phyloP scores from a whole-genome alignment of 2,113 vertebrate genomes.

The Antennarius striatus region DNA sequence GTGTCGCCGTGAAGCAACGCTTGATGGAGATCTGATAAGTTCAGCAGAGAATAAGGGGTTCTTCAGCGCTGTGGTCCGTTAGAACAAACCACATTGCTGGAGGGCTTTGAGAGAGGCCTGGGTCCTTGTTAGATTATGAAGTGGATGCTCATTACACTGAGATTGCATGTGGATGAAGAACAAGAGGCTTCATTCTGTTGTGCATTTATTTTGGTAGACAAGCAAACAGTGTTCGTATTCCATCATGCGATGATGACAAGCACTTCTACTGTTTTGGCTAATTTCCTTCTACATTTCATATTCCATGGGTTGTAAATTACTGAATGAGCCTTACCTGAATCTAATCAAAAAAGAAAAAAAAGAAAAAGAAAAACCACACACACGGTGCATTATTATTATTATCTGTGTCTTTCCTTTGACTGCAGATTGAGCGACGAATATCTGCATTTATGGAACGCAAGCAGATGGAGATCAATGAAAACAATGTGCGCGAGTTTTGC shows the following conservation, averaged over 20 bases:
- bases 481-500: conserved; percentile 99
- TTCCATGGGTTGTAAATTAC: conserved; percentile 44
- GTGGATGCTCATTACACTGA: conserved; percentile 85
- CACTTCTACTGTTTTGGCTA: conserved; percentile 59
- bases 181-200: conserved; percentile 80
- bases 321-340: conserved; percentile 26
- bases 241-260: conserved; percentile 60
- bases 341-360: conserved; percentile 32
- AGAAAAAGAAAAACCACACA: background rate
- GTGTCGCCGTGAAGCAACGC: conserved; percentile 54
- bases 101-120: conserved; percentile 81
- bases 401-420: conserved; percentile 51
- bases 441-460: conserved; percentile 99
- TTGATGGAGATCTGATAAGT: conserved; percentile 72
- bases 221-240: conserved; percentile 76
- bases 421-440: conserved; percentile 98
- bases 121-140: conserved; percentile 82
- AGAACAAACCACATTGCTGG: conserved; percentile 73
- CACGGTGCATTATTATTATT: conserved; percentile 56
- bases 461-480: conserved; percentile 99
- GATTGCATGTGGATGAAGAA: conserved; percentile 84
- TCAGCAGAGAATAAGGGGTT: conserved; percentile 68
- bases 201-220: conserved; percentile 79
- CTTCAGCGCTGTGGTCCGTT: conserved; percentile 69
- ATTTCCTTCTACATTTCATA: conserved; percentile 41